Evolutionary conservation across 2,113 vertebrate genomes (phyloP).

Genomic region (Mixornis gularis): DNA sequence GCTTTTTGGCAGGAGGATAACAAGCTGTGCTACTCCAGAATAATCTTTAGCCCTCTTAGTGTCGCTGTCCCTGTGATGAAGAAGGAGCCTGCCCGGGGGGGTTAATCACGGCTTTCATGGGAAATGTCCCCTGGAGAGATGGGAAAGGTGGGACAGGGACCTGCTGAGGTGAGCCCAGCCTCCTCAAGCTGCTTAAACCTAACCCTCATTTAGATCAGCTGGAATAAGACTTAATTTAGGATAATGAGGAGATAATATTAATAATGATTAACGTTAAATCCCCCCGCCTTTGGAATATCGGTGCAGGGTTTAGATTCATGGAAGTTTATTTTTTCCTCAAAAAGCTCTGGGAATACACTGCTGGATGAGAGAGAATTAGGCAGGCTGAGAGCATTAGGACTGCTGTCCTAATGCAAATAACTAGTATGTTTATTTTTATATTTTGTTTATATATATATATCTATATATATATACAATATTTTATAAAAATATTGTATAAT

Average conservation of each 20-base stretch:
- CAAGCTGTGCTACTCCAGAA: background rate
- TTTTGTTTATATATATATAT: too few species aligned
- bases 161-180: background rate
- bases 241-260: background rate
- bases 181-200: background rate
- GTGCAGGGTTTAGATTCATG: background rate
- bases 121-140: background rate
- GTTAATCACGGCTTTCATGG: background rate
- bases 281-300: background rate
- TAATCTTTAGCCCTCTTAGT: background rate
- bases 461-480: too few species aligned
- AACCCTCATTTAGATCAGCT: background rate
- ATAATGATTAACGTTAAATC: background rate
- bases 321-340: background rate
- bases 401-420: too few species aligned
- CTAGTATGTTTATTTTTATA: too few species aligned
- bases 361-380: background rate
- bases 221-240: background rate
- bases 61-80: background rate
- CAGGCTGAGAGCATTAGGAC: background rate
- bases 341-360: background rate
- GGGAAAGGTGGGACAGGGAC: background rate
- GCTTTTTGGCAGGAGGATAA: background rate
- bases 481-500: too few species aligned
- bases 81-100: background rate